These are phyloP conservation scores for Lordiphosa clarofinis DNA, from an alignment of 1,140 invertebrate genomes.

Conservation along the genomic window DNA sequence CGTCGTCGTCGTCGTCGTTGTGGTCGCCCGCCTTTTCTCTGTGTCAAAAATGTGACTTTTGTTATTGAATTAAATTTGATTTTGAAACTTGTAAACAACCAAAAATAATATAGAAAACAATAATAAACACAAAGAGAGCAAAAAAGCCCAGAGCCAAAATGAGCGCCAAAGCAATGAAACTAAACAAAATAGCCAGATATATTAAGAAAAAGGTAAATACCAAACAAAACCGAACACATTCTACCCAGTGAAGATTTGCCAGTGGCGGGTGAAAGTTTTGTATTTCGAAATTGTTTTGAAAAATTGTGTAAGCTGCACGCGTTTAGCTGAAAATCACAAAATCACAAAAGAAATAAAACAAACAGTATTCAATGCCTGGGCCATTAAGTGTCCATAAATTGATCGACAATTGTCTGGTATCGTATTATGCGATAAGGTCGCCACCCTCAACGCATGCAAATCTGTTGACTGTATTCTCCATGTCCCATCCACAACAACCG, in stretches of 20 bases:
- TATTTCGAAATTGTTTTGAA: slow-evolving; percentile 24
- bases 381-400: slow-evolving; percentile 42
- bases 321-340: slow-evolving; percentile 25
- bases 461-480: too few species aligned
- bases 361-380: slow-evolving; percentile 67
- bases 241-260: slow-evolving; percentile 11
- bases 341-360: slow-evolving; percentile 10
- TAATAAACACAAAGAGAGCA: slow-evolving; percentile 5
- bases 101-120: slow-evolving; percentile 10
- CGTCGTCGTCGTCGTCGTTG: slow-evolving; percentile 11
- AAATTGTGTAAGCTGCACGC: slow-evolving; percentile 50
- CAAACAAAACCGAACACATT: slow-evolving; percentile 19
- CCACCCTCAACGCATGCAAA: too few species aligned
- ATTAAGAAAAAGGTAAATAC: slow-evolving; percentile 79
- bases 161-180: slow-evolving; percentile 75
- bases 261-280: slow-evolving; percentile 56
- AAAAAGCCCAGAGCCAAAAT: slow-evolving; percentile 48
- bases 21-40: slow-evolving; percentile 13
- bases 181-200: slow-evolving; percentile 78
- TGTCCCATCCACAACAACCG: too few species aligned
- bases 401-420: slow-evolving; percentile 2
- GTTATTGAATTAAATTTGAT: slow-evolving; percentile 15
- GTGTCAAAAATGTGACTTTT: slow-evolving; percentile 55
- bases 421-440: slow-evolving; percentile 25
- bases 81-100: slow-evolving; percentile 27